These are phyloP conservation scores for Isichthys henryi DNA, from an alignment of 2,113 vertebrate species.

Conservation along the genomic window DNA sequence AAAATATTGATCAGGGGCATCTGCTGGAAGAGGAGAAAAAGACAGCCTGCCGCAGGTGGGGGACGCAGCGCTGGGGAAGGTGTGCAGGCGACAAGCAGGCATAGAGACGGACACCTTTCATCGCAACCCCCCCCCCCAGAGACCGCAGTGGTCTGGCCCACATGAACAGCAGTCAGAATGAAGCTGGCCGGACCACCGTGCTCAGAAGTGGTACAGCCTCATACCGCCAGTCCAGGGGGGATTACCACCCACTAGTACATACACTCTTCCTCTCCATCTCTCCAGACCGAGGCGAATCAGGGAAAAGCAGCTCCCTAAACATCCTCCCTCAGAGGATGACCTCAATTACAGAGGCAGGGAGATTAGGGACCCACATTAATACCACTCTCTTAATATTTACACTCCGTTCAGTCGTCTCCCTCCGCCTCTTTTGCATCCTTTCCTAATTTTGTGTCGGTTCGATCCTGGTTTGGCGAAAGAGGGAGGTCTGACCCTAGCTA, in stretches of 20 bases:
- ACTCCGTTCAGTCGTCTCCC: slow-evolving; percentile 29
- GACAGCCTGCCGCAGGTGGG: slow-evolving; percentile 9
- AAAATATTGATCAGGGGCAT: slow-evolving; percentile 55
- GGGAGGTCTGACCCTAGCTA: slow-evolving; percentile 7
- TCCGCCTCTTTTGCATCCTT: slow-evolving; percentile 22
- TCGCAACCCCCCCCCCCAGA: background rate
- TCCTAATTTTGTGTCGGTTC: slow-evolving; percentile 27
- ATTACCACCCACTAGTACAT: slow-evolving; percentile 31
- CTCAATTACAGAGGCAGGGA: slow-evolving; percentile 57
- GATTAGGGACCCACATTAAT: slow-evolving; percentile 59
- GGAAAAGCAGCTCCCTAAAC: slow-evolving; percentile 22
- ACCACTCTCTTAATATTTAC: slow-evolving; percentile 49
- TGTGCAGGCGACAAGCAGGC: background rate
- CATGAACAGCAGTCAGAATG: background rate
- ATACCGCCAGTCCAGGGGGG: slow-evolving; percentile 13
- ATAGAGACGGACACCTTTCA: background rate
- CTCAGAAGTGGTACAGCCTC: background rate
- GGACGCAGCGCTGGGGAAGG: background rate
- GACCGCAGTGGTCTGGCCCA: background rate
- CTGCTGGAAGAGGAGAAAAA: slow-evolving; percentile 26
- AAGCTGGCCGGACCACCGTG: background rate
- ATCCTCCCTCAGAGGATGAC: slow-evolving; percentile 48
- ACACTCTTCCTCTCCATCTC: background rate
- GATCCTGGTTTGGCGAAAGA: slow-evolving; percentile 23
- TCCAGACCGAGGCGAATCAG: slow-evolving; percentile 38